phyloP scores from a whole-genome alignment of 2,113 vertebrate species.

The Gobiocypris rarus region DNA sequence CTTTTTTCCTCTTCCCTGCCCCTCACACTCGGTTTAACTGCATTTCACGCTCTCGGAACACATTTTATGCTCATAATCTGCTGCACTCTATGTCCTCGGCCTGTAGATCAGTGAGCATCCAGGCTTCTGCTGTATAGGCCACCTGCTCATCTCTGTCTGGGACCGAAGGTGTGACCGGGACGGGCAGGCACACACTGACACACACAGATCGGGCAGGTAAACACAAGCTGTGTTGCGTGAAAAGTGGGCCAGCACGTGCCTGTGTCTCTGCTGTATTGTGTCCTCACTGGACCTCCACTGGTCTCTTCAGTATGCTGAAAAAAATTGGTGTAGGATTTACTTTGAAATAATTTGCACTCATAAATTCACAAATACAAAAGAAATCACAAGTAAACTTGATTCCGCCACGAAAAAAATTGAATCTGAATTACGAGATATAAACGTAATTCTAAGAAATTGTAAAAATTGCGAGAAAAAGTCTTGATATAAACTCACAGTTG shows the following conservation, averaged over 20 bases:
- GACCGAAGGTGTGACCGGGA: slow-evolving; percentile 32
- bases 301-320: background rate
- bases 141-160: slow-evolving; percentile 57
- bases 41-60: slow-evolving; percentile 1
- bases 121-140: slow-evolving; percentile 50
- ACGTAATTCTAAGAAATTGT: too few relatives aligned
- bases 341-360: background rate
- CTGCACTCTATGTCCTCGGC: slow-evolving; percentile 49
- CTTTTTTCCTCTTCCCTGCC: background rate
- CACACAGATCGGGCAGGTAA: slow-evolving; percentile 33
- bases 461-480: too few relatives aligned
- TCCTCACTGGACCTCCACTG: background rate
- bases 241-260: slow-evolving; percentile 42
- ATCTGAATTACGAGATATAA: too few relatives aligned
- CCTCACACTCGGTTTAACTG: background rate
- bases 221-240: slow-evolving; percentile 14
- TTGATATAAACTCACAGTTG: too few relatives aligned
- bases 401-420: too few relatives aligned
- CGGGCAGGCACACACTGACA: slow-evolving; percentile 31
- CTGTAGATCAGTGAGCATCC: slow-evolving; percentile 38
- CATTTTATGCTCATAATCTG: slow-evolving; percentile 47
- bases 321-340: background rate
- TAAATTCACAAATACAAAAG: background rate
- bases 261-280: background rate
- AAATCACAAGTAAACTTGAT: background rate